Conservation (phyloP, 2,888 invertebrate genomes). For the Mesorhabditis belari region DNA sequence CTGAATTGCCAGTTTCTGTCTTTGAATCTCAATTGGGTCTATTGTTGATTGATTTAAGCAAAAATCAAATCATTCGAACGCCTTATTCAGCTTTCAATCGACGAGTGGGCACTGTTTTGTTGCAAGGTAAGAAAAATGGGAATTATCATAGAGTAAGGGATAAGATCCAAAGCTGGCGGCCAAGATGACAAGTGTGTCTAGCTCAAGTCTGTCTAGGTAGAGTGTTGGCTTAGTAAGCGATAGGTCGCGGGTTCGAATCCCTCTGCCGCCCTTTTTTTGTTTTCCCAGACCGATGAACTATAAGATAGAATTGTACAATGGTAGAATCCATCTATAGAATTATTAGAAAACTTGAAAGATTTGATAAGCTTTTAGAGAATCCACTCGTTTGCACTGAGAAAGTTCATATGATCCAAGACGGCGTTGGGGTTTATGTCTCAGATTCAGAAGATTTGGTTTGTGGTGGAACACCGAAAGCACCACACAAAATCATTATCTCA, state of each 20-base stretch:
- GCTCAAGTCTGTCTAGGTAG: no score
- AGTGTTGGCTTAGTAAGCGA: no score
- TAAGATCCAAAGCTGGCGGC: background rate
- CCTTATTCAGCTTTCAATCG: slow-evolving; percentile 52
- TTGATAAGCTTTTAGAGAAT: slow-evolving; percentile 36
- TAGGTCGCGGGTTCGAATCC: no score
- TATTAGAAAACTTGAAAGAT: background rate
- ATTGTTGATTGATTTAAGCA: slow-evolving; percentile 48
- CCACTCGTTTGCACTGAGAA: slow-evolving; percentile 52
- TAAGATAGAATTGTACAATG: background rate
- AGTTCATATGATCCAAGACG: background rate
- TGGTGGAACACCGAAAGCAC: slow-evolving; percentile 20
- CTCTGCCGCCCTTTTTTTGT: no score
- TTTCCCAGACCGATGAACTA: background rate
- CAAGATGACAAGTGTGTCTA: no score
- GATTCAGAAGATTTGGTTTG: slow-evolving; percentile 45
- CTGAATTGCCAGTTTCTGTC: slow-evolving; percentile 41
- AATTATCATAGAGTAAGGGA: background rate
- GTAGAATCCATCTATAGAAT: background rate
- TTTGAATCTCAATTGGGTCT: slow-evolving; percentile 51
- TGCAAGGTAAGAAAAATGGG: slow-evolving; percentile 39
- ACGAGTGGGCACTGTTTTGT: slow-evolving; percentile 48
- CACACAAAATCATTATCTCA: slow-evolving; percentile 5
- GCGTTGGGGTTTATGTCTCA: slow-evolving; percentile 42
- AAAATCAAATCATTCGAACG: slow-evolving; percentile 42